phyloP scores from a whole-genome alignment of 2,113 vertebrate species.

The Bambusicola thoracicus region DNA sequence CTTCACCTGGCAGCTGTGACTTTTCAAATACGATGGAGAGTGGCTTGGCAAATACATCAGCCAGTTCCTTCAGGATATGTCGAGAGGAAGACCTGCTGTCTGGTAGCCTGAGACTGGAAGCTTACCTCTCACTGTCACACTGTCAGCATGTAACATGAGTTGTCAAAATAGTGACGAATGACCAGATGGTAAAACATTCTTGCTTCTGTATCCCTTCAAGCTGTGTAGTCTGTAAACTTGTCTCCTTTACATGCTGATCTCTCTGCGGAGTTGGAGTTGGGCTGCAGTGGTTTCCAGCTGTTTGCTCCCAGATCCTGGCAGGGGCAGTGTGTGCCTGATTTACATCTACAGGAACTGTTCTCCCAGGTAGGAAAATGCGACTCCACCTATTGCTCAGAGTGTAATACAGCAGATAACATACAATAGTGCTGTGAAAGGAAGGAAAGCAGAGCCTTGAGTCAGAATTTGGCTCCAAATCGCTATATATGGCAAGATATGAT shows the following conservation, averaged over 20 bases:
- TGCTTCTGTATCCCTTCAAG: not conserved
- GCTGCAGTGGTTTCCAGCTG: not conserved
- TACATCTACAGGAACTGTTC: not conserved
- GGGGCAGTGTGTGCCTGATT: not conserved
- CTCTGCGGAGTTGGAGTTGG: not conserved
- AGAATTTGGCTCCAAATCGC: not conserved
- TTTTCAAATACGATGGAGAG: not conserved
- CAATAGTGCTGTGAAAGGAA: not conserved
- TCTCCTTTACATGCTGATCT: not conserved
- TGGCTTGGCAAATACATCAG: not conserved
- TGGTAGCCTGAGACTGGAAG: not conserved
- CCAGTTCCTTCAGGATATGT: not conserved
- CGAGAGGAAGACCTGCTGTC: not conserved
- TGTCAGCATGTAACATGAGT: not conserved
- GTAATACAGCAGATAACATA: not conserved
- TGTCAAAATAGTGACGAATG: slow-evolving; percentile 10
- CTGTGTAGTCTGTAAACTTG: not conserved
- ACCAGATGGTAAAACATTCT: not conserved
- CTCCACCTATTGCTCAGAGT: not conserved
- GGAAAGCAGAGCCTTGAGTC: not conserved
- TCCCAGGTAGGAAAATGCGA: not conserved
- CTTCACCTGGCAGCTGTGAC: not conserved
- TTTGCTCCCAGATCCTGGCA: not conserved
- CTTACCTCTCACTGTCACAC: not conserved
- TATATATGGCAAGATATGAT: not conserved